Base-by-base conservation (phyloP, 2,888 invertebrate species). In the Bembecia ichneumoniformis region DNA sequence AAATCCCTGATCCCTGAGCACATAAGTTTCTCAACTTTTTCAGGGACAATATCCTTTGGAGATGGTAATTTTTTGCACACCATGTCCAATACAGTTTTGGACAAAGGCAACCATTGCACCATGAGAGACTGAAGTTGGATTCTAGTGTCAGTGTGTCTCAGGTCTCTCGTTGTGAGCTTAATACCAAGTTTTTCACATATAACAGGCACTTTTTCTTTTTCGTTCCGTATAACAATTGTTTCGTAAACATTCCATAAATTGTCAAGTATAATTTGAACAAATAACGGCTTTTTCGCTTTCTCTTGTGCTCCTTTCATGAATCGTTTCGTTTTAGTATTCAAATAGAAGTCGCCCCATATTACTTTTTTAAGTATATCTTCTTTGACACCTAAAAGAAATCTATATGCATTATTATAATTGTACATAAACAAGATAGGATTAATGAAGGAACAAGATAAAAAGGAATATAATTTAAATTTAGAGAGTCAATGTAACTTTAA, bases 311-410 rank as follows among this genome's bases (percentile, higher is more conserved):
- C 97, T 70, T 91, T 90, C 87, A 93, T 88, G 47, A 96, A 93
- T 50, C 92, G 88, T 79, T 96, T 97, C 3, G 92, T 91, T 81
- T 97, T 97, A 2, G 90, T 74, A 69, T 96, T 95, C 45, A 96
- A 88, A 72, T 94, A 99, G 78, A 90, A 97, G 80, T 99, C 97
- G 47, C 98, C 97, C 98, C 98, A 99, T 1, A 99, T 81, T 0
- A 95, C 95, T 75, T 92, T 91, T 50, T 90, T 89, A 14, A 99
- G 79, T 14, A 93, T 88, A 15, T 91, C 90, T 53, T 91, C 90
- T 61, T 92, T 92, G 17, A 96, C 90, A 46, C 93, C 93, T 74
- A 76, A 54, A 63, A 73, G 64, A 20, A 46, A 44, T 15, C 16
- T 44, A 44, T 28, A 28, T 28, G 28, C 28, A 28, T 28, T 28